Evolutionary conservation across 2,113 vertebrate genomes (phyloP), one percentile per base, ranked within the genome.

Genomic region (Phocoena phocoena): DNA sequence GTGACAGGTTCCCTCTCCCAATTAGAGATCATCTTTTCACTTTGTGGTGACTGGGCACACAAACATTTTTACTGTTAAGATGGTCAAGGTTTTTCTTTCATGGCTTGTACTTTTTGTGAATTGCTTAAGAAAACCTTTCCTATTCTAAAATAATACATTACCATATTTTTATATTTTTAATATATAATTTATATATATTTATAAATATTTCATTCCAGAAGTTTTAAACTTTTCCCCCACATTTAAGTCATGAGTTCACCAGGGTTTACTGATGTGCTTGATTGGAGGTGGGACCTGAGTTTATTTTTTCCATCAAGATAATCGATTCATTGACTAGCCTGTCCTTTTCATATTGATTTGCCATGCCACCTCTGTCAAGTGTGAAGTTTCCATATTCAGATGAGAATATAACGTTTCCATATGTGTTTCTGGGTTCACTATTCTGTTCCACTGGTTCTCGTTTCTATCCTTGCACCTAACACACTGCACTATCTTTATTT

Each of bases 131-230:
- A 79, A 60, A 53, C 8, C 15, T 63, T 60, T 53, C 41, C 26
- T 41, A 26, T 65, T 28, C 60, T 67, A 28, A 85, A 70, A 44
- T 25, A 62, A 18, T 76, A 21, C 5, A 33, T 77, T 50, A 50
- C 17, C 47, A 77, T 77, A 76, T 21, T 50, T 50, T 44, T 50
- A 76, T 10, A 26, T 31, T 18, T 18, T 18, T 76, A 11, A 50
- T 77, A 50, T 33, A 50, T 47, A 31, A 33, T 33, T 44, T 76
- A 50, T 11, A 50, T 33, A 76, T 50, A 33, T 17, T 28, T 50
- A 76, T 76, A 76, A 50, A 76, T 33, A 50, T 76, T 89, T 95
- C 65, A 67, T 73, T 96, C 55, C 71, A 65, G 60, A 90, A n/a
- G 20, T 67, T 73, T 77, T 62, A 60, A 90, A 71, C 26, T 2